Percentiles rank a stretch among this genome's conserved stretches.
phyloP scores from a whole-genome alignment of 2,797 vertebrate species.

The Poeciliopsis turneri region DNA sequence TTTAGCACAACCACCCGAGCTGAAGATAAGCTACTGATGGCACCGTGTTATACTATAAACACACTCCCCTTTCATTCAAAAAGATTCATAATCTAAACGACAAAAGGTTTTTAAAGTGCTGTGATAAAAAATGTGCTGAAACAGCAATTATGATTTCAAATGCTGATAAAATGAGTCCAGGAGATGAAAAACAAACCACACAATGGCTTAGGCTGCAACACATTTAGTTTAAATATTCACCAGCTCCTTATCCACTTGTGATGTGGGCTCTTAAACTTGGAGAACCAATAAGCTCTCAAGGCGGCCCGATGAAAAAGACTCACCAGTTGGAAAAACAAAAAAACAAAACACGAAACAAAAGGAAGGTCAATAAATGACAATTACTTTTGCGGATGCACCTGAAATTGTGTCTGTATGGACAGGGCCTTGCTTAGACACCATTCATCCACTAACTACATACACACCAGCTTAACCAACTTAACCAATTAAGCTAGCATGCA shows the following conservation, averaged over 20 bases:
- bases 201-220: neutral
- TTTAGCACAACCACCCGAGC: conserved; percentile 7
- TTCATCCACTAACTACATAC: too few relatives aligned
- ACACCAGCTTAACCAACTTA: too few relatives aligned
- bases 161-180: neutral
- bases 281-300: conserved; percentile 22
- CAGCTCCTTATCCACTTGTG: conserved; percentile 19
- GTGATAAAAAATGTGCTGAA: neutral
- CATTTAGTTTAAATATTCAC: conserved; percentile 53
- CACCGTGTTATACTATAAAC: neutral
- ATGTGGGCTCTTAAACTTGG: conserved; percentile 44
- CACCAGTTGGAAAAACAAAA: neutral
- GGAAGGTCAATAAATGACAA: neutral
- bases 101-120: neutral
- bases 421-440: too few relatives aligned
- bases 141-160: neutral
- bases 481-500: neutral
- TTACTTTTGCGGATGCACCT: too few relatives aligned
- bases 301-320: conserved; percentile 35
- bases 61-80: too few relatives aligned
- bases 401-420: too few relatives aligned
- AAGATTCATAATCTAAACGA: neutral
- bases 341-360: neutral
- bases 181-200: conserved; percentile 18
- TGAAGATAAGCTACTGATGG: conserved; percentile 7